phyloP scores from a whole-genome alignment of 2,888 invertebrate species.

The Zootermopsis nevadensis region DNA sequence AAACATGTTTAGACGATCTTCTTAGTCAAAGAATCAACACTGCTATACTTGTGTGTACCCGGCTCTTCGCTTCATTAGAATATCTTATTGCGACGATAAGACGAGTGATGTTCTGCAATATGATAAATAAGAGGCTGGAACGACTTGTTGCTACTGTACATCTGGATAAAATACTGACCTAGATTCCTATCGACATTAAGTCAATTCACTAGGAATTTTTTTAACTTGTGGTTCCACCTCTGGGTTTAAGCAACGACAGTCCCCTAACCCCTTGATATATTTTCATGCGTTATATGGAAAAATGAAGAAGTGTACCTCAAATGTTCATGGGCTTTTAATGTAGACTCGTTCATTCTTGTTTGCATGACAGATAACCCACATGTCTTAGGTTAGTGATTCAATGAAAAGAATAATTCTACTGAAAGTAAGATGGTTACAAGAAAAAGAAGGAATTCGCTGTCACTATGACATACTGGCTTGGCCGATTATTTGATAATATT shows the following conservation, averaged over 20 bases:
- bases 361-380: no score
- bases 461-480: no score
- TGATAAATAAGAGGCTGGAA: background rate
- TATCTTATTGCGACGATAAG: background rate
- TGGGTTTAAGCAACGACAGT: background rate
- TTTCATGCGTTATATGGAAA: background rate
- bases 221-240: background rate
- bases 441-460: no score
- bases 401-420: no score
- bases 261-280: background rate
- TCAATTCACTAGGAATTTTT: background rate
- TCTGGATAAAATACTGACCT: background rate
- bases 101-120: background rate
- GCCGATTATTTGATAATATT: no score
- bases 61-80: no score
- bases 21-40: no score
- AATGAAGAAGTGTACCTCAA: background rate
- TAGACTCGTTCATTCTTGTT: no score
- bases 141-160: background rate
- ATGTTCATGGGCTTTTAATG: background rate
- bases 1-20: no score
- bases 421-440: no score
- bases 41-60: no score
- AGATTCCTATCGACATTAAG: background rate
- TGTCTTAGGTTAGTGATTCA: no score